Percentiles rank a stretch among this genome's conserved stretches.
Evolutionary conservation across 2,888 invertebrate genomes (phyloP).

Genomic region (Mamestra brassicae): DNA sequence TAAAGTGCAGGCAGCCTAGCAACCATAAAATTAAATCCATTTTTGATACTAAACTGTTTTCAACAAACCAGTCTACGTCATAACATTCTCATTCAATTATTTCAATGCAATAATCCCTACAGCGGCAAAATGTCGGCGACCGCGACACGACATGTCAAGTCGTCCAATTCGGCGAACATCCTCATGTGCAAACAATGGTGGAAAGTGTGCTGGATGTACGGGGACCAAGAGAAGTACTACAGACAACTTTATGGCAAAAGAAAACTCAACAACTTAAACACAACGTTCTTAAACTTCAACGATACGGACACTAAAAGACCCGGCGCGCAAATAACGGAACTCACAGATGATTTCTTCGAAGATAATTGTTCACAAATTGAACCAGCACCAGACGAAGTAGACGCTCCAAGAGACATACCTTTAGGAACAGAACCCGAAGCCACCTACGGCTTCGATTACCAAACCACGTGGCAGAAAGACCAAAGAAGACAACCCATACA

Average conservation of each 20-base stretch:
- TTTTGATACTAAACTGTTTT: background rate
- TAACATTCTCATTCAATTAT: slow-evolving; percentile 59
- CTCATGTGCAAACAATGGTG: slow-evolving; percentile 97
- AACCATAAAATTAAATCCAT: background rate
- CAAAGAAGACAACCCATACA: slow-evolving; percentile 89
- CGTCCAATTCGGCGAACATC: slow-evolving; percentile 93
- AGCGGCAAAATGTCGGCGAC: slow-evolving; percentile 86
- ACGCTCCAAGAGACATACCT: slow-evolving; percentile 67
- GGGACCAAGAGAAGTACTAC: slow-evolving; percentile 96
- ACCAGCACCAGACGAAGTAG: slow-evolving; percentile 84
- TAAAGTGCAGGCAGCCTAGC: slow-evolving; percentile 2
- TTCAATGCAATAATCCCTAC: slow-evolving; percentile 48
- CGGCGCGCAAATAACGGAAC: slow-evolving; percentile 89
- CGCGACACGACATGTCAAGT: slow-evolving; percentile 88
- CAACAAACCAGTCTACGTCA: slow-evolving; percentile 29
- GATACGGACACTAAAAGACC: slow-evolving; percentile 82
- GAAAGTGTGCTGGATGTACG: slow-evolving; percentile 97
- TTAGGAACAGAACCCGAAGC: slow-evolving; percentile 84
- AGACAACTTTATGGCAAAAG: slow-evolving; percentile 94
- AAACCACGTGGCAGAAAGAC: slow-evolving; percentile 87
- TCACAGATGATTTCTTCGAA: slow-evolving; percentile 88
- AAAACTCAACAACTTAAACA: slow-evolving; percentile 84
- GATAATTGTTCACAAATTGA: slow-evolving; percentile 81
- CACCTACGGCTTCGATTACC: slow-evolving; percentile 83
- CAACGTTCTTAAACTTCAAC: slow-evolving; percentile 81